A percentile compares a stretch with the other conserved stretches of the same genome.
phyloP scores from a whole-genome alignment of 1,140 invertebrate species.

The Diprion similis region DNA sequence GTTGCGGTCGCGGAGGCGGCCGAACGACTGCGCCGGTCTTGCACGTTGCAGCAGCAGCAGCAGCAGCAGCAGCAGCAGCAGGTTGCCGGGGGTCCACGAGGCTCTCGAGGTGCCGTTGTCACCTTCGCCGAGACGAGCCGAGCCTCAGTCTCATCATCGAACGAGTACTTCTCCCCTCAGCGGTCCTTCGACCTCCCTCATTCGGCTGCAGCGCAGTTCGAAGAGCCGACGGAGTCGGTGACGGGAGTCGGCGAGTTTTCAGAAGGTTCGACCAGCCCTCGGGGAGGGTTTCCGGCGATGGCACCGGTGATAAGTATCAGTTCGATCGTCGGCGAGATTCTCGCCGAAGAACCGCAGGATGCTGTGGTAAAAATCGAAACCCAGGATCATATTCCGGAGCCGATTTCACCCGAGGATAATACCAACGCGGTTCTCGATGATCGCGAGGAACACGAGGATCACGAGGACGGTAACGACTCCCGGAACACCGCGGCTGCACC shows the following conservation, averaged over 20 bases:
- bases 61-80: conserved; percentile 64
- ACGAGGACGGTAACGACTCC: conserved; percentile 35
- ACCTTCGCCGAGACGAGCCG: conserved; percentile 51
- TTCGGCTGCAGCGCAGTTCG: neutral
- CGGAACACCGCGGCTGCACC: conserved; percentile 20
- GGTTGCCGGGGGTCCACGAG: conserved; percentile 39
- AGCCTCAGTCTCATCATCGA: conserved; percentile 45
- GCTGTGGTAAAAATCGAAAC: conserved; percentile 16
- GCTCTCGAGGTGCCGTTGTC: conserved; percentile 45
- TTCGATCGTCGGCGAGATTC: conserved; percentile 68
- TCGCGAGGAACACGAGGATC: conserved; percentile 38
- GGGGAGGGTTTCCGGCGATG: conserved; percentile 49
- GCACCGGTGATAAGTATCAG: conserved; percentile 77
- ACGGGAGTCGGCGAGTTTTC: conserved; percentile 21
- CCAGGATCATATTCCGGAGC: conserved; percentile 21
- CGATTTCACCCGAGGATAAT: conserved; percentile 34
- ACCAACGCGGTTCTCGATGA: conserved; percentile 30
- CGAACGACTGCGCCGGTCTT: conserved; percentile 65
- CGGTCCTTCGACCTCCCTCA: conserved; percentile 50
- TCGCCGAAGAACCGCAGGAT: conserved; percentile 48
- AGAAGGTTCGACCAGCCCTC: conserved; percentile 43
- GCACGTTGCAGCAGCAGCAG: conserved; percentile 67
- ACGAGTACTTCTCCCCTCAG: conserved; percentile 50
- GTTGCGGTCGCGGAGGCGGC: conserved; percentile 66
- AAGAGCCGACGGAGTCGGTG: conserved; percentile 25